These are phyloP conservation scores for cat (Felis catus) DNA, from an alignment of 2,113 vertebrate species.

Conservation along the genomic window DNA sequence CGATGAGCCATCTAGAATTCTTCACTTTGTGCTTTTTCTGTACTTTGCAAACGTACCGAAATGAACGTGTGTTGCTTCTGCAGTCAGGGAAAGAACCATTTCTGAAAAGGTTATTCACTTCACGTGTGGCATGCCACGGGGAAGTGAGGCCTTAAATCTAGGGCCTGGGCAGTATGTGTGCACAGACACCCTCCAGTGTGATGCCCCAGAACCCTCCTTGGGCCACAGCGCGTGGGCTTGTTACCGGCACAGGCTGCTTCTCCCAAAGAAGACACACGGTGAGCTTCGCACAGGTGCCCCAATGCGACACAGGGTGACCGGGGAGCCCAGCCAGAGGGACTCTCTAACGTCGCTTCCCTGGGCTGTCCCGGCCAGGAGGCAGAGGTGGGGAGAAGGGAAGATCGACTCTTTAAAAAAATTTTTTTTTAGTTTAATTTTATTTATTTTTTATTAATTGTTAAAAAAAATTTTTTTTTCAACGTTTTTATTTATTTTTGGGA, in stretches of 20 bases:
- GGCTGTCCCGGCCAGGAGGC: background rate
- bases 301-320: background rate
- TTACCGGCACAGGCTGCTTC: background rate
- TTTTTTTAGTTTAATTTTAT: too few species aligned
- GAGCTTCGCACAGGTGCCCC: background rate
- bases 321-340: background rate
- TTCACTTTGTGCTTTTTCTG: background rate
- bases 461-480: too few species aligned
- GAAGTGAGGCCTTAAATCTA: background rate
- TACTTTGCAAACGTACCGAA: background rate
- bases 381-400: background rate
- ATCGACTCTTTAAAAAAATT: background rate
- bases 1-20: background rate
- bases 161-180: background rate
- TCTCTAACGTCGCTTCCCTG: background rate
- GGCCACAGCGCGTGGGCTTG: background rate
- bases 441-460: too few species aligned
- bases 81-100: background rate
- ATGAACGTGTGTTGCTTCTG: background rate
- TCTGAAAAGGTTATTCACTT: background rate
- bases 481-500: too few species aligned
- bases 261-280: background rate
- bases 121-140: accelerated
- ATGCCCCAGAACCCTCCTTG: background rate
- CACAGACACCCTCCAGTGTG: background rate